These are phyloP conservation scores for Acanthoscelides obtectus DNA, from an alignment of 2,888 invertebrate genomes.

Conservation along the genomic window DNA sequence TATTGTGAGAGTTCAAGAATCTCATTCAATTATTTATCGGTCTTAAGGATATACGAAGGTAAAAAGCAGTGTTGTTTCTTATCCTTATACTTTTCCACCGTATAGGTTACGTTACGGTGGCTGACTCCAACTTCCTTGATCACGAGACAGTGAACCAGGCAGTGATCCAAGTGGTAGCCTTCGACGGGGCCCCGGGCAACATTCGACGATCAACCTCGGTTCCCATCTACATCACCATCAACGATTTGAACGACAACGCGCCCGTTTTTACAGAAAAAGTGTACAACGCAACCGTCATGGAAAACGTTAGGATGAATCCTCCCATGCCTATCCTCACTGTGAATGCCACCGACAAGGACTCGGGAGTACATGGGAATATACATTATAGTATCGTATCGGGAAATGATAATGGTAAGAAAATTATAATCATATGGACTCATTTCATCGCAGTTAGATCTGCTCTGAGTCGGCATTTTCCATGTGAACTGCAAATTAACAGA, in stretches of 20 bases:
- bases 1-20: too few species aligned
- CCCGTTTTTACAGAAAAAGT: conserved; percentile 74
- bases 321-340: conserved; percentile 80
- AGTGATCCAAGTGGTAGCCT: conserved; percentile 73
- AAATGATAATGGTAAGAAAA: conserved; percentile 55
- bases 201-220: conserved; percentile 68
- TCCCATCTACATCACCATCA: conserved; percentile 70
- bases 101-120: conserved; percentile 73
- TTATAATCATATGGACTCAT: too few species aligned
- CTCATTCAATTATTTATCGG: too few species aligned
- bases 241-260: conserved; percentile 85
- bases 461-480: too few species aligned
- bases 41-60: too few species aligned
- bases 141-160: conserved; percentile 69
- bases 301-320: conserved; percentile 75
- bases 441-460: too few species aligned
- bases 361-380: conserved; percentile 71
- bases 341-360: conserved; percentile 75
- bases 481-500: too few species aligned
- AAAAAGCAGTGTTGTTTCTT: too few species aligned
- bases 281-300: conserved; percentile 77
- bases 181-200: conserved; percentile 70
- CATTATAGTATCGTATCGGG: conserved; percentile 68
- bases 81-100: too few species aligned
- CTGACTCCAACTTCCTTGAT: conserved; percentile 68